A percentile compares a stretch with the other conserved stretches of the same genome.
Conservation (phyloP, 1,140 invertebrate genomes). For the Microplitis mediator region DNA sequence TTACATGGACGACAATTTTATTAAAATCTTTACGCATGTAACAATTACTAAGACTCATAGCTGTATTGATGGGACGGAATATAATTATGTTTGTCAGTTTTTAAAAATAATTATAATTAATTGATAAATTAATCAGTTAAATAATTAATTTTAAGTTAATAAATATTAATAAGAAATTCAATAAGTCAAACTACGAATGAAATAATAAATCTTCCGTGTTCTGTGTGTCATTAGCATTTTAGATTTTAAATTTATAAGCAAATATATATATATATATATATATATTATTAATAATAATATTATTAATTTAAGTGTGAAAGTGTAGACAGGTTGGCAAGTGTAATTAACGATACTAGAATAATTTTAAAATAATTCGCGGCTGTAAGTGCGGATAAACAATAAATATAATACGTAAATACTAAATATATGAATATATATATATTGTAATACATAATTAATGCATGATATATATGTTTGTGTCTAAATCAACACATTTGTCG, state of each 20-base stretch:
- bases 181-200: constrained; percentile 3
- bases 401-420: constrained; percentile 16
- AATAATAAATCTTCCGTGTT: constrained; percentile 23
- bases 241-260: neutral
- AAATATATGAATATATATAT: neutral
- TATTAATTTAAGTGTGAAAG: neutral
- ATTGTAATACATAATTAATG: constrained; percentile 6
- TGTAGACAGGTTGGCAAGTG: neutral
- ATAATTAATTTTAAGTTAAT: too few species aligned
- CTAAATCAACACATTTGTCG: neutral
- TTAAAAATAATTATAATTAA: neutral
- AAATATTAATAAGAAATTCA: neutral
- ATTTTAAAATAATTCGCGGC: neutral
- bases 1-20: constrained; percentile 12
- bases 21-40: neutral
- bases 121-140: neutral
- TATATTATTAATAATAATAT: constrained; percentile 9
- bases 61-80: constrained; percentile 6
- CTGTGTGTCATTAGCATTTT: constrained; percentile 15
- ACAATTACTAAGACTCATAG: neutral
- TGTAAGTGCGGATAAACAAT: constrained; percentile 13
- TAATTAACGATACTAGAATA: neutral
- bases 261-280: too few species aligned
- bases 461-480: neutral
- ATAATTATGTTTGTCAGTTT: neutral